Evolutionary conservation across 2,113 vertebrate species (phyloP), one percentile per base, ranked within the genome.

Genomic region (Daphoenositta chrysoptera): DNA sequence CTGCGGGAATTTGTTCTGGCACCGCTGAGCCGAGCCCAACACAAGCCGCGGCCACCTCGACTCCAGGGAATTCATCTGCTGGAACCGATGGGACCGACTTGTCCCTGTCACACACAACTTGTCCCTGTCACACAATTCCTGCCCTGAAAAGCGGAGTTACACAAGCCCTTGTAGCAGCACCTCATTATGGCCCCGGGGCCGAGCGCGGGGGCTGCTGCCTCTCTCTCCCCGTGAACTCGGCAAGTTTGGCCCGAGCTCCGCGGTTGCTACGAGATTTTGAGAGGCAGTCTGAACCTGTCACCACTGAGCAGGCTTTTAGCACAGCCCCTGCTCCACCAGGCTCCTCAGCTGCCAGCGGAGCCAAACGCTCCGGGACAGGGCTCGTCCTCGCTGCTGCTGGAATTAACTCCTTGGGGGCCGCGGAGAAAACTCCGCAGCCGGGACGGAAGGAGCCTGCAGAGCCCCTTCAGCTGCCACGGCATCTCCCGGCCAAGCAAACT

Each of bases 141-240:
- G 75, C 94, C 93, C 78, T 94, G 93, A 94, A 95, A 96, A 80
- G 96, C 96, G 19, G 33, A 83, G 83, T 84, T 70, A 54, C 24
- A 35, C 78, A 70, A 94, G 72, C 44, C 9, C 92, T 91, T 96
- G 88, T 72, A 33, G 86, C 93, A 68, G 90, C 87, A 66, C 91
- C 91, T 93, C 57, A 50, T 92, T 93, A 37, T 61, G 77, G 10
- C 80, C 75, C 85, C 1, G 83, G 4, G 71, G 51, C 87, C 93
- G 80, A 82, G 88, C 39, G 9, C 17, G 50, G 80, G 88, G 85
- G 92, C 89, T 92, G 92, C 94, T 73, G 83, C 53, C 68, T 80
- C 92, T 80, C 78, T 94, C 89, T 88, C 50, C 80, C 76, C n/a
- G 12, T 10, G 45, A 77, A 31, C 71, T 30, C 76, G 3, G 33